Percentiles rank a stretch among this genome's conserved stretches.
Conservation (phyloP, 2,888 invertebrate species). For the Euphydryas editha region DNA sequence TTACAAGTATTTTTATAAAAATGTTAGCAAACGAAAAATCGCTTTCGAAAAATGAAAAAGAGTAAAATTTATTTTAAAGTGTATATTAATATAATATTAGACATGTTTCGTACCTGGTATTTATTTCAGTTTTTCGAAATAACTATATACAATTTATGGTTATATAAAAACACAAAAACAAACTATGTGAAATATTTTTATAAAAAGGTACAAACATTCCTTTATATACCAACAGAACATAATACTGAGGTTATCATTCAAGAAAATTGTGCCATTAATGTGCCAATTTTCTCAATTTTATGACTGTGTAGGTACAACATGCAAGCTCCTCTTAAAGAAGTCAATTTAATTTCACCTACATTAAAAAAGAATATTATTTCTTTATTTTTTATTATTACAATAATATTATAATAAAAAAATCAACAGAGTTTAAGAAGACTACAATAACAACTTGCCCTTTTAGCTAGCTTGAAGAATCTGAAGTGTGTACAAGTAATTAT, state of each 20-base stretch:
- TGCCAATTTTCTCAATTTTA: not conserved
- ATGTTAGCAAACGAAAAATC: too few relatives aligned
- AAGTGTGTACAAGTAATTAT: too few relatives aligned
- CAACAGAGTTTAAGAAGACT: too few relatives aligned
- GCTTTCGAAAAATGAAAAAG: too few relatives aligned
- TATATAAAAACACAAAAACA: not conserved
- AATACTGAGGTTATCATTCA: constrained; percentile 17
- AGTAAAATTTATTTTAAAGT: too few relatives aligned
- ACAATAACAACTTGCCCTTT: too few relatives aligned
- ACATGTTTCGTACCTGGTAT: not conserved
- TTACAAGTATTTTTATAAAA: too few relatives aligned
- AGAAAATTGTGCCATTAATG: constrained; percentile 25
- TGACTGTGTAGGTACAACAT: constrained; percentile 23
- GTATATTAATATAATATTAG: not conserved
- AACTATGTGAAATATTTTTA: not conserved
- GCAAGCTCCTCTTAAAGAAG: not conserved
- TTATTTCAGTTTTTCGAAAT: not conserved
- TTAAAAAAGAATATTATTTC: too few relatives aligned
- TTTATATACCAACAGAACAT: constrained; percentile 25
- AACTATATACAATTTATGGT: not conserved
- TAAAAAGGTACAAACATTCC: not conserved
- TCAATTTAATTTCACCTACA: too few relatives aligned
- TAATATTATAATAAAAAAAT: too few relatives aligned
- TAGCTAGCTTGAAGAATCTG: too few relatives aligned
- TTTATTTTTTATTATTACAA: too few relatives aligned